Conservation (phyloP, 2,888 invertebrate species). For the Acrobasis repandana region DNA sequence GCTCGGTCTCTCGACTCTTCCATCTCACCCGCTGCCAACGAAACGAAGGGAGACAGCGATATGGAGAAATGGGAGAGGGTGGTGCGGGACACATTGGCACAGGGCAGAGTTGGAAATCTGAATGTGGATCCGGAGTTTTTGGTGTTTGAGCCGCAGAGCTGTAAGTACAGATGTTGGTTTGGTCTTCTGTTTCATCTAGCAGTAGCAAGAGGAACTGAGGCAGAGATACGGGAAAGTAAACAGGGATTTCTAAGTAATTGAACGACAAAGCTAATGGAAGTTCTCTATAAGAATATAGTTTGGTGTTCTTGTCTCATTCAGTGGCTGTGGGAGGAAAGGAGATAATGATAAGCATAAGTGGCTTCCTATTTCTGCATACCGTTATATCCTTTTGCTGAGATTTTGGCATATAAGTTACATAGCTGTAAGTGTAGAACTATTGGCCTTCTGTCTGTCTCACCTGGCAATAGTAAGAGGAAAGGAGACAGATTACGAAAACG, state of each 20-base stretch:
- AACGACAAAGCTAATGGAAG: no score
- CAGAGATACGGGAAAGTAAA: background rate
- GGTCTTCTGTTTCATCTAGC: background rate
- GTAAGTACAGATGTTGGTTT: conserved; percentile 77
- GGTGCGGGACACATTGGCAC: conserved; percentile 86
- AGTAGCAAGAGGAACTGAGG: background rate
- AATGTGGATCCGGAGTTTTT: conserved; percentile 92
- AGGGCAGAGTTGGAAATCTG: conserved; percentile 89
- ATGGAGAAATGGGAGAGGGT: conserved; percentile 77
- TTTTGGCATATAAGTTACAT: no score
- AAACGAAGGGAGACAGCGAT: conserved; percentile 47
- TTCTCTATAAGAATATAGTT: no score
- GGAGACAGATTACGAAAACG: no score
- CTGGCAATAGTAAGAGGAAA: no score
- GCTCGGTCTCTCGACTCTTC: conserved; percentile 52
- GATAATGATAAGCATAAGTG: no score
- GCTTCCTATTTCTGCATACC: no score
- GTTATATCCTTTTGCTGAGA: no score
- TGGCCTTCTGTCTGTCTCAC: no score
- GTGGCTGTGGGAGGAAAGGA: no score
- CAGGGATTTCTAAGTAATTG: background rate
- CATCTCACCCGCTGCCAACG: conserved; percentile 34
- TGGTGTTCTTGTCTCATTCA: no score
- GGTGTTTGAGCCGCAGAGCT: conserved; percentile 86
- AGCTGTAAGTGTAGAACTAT: no score